Evolutionary conservation across 2,113 vertebrate species (phyloP).

Genomic region (Calypte anna): DNA sequence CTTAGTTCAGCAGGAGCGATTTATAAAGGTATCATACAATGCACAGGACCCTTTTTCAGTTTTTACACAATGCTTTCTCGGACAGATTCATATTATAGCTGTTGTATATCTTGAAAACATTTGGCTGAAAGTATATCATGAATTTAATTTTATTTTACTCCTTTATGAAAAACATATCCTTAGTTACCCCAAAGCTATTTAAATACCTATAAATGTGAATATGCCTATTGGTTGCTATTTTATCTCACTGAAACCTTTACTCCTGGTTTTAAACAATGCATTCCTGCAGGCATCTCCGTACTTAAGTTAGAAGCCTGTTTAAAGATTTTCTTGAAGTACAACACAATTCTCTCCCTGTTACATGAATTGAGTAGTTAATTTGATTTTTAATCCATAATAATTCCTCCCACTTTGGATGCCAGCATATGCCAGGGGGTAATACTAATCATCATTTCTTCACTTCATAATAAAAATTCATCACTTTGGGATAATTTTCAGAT

Average conservation of each 20-base stretch:
- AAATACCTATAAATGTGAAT: background rate
- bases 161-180: background rate
- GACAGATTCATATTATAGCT: background rate
- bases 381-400: background rate
- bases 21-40: slow-evolving; percentile 25
- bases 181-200: background rate
- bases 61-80: background rate
- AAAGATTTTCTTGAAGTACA: background rate
- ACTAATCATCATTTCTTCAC: background rate
- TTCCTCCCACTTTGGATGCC: background rate
- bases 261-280: background rate
- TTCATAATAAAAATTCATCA: background rate
- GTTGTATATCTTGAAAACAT: background rate
- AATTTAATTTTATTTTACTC: background rate
- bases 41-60: background rate
- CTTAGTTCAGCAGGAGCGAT: slow-evolving; percentile 9
- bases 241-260: background rate
- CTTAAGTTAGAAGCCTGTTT: background rate
- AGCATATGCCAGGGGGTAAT: background rate
- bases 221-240: background rate
- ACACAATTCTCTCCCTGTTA: background rate
- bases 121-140: background rate
- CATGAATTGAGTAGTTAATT: background rate
- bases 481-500: background rate
- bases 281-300: background rate